A percentile compares a stretch with the other conserved stretches of the same genome.
Evolutionary conservation across 2,797 vertebrate genomes (phyloP).

Genomic region (Sebastes glaucus): DNA sequence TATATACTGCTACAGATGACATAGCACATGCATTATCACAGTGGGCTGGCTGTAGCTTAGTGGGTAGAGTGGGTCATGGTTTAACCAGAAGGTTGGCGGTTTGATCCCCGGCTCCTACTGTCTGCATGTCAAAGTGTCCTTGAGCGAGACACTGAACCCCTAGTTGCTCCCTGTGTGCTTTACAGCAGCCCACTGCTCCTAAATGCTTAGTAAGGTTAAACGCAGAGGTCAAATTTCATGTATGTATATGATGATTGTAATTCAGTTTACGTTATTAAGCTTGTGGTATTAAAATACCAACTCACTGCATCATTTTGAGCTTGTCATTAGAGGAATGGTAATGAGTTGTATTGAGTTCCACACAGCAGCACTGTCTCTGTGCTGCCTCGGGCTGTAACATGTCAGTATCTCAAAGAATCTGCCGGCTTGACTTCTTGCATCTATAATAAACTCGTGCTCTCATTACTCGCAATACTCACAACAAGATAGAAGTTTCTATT

Average conservation of each 20-base stretch:
- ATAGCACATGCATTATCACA: not conserved
- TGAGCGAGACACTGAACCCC: too few relatives aligned
- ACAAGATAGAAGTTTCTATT: not conserved
- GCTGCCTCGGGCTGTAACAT: constrained; percentile 31
- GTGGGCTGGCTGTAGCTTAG: not conserved
- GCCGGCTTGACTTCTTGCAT: constrained; percentile 25
- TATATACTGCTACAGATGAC: not conserved
- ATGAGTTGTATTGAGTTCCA: constrained; percentile 46
- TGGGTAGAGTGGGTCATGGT: too few relatives aligned
- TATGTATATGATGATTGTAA: too few relatives aligned
- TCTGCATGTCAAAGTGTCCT: too few relatives aligned
- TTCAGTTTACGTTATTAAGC: too few relatives aligned
- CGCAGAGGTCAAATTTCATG: too few relatives aligned
- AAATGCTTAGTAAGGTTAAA: too few relatives aligned
- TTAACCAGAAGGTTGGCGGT: too few relatives aligned
- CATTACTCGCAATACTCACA: constrained; percentile 13
- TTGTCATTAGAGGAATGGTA: constrained; percentile 22
- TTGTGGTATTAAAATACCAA: constrained; percentile 5
- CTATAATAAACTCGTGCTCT: constrained; percentile 25
- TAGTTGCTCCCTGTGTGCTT: too few relatives aligned
- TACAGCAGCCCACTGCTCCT: too few relatives aligned
- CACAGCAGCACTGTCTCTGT: constrained; percentile 11
- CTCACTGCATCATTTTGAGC: constrained; percentile 10
- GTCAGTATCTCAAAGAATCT: constrained; percentile 35
- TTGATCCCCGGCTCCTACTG: too few relatives aligned